Conservation (phyloP, 2,797 vertebrate genomes). For the Coracias cyanogaster region DNA sequence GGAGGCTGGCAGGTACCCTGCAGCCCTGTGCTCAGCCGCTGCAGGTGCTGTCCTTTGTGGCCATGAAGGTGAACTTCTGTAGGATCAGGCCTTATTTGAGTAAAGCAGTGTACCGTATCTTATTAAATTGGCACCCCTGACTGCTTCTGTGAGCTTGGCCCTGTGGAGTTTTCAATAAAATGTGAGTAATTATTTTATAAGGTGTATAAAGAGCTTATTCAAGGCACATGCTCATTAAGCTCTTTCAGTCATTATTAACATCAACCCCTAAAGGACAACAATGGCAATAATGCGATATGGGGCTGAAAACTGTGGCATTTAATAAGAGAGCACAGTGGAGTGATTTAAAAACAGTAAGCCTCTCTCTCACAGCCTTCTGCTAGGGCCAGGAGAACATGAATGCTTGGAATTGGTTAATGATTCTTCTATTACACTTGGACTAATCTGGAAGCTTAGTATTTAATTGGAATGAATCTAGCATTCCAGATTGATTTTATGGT, state of each 20-base stretch:
- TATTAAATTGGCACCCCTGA: conserved; percentile 54
- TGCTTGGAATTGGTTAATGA: not conserved
- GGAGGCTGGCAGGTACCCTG: not conserved
- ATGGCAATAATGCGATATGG: not conserved
- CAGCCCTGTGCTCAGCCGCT: not conserved
- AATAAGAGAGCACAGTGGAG: not conserved
- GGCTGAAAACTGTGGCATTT: conserved; percentile 9
- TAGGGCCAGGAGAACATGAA: not conserved
- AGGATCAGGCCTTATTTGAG: conserved; percentile 10
- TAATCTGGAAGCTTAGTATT: not conserved
- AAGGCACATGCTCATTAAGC: conserved; percentile 57
- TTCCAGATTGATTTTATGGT: not conserved
- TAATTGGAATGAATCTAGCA: not conserved
- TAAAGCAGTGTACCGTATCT: not conserved
- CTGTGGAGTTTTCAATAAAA: conserved; percentile 51
- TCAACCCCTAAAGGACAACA: conserved; percentile 59
- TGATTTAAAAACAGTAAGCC: conserved; percentile 1
- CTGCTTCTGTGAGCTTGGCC: conserved; percentile 35
- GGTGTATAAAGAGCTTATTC: conserved; percentile 48
- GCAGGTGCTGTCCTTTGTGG: conserved; percentile 13
- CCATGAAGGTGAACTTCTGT: conserved; percentile 50
- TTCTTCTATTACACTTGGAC: not conserved
- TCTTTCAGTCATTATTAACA: conserved; percentile 47
- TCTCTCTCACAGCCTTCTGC: not conserved
- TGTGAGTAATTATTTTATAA: conserved; percentile 55